Percentiles rank a stretch among this genome's conserved stretches.
phyloP scores from a whole-genome alignment of 2,888 invertebrate genomes.

The Hartigia nigra region DNA sequence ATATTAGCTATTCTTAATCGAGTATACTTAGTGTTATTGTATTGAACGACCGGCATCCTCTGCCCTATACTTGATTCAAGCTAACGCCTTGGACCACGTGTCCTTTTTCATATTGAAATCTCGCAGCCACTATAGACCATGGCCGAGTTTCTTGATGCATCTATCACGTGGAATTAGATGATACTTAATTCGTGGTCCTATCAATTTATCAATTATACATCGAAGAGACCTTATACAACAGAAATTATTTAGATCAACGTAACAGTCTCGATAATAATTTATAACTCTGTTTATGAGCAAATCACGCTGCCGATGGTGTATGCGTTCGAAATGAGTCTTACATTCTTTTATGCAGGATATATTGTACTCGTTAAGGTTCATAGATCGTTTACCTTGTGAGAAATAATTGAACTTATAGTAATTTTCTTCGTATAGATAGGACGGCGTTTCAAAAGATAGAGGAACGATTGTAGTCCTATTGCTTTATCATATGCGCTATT shows the following conservation, averaged over 20 bases:
- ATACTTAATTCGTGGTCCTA: not conserved
- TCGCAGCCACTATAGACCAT: not conserved
- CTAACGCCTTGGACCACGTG: slow-evolving; percentile 22
- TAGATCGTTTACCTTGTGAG: not conserved
- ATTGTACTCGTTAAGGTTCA: not conserved
- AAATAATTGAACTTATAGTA: not conserved
- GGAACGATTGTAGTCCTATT: not conserved
- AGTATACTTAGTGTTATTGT: slow-evolving; percentile 24
- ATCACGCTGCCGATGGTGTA: not conserved
- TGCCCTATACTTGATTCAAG: slow-evolving; percentile 23
- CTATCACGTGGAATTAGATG: not conserved
- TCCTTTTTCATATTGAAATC: not conserved
- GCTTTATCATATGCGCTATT: not conserved
- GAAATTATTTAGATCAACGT: not conserved
- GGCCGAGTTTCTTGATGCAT: not conserved
- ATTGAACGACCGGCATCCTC: slow-evolving; percentile 36
- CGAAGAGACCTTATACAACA: not conserved
- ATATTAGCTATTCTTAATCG: not conserved
- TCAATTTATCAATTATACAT: not conserved
- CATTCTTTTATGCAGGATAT: not conserved
- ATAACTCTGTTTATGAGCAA: not conserved
- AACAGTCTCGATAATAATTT: not conserved
- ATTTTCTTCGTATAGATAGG: not conserved
- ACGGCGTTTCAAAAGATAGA: not conserved
- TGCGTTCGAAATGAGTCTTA: not conserved